These are phyloP conservation scores for Xenopus laevis DNA, from an alignment of 2,113 vertebrate species.

Conservation along the genomic window DNA sequence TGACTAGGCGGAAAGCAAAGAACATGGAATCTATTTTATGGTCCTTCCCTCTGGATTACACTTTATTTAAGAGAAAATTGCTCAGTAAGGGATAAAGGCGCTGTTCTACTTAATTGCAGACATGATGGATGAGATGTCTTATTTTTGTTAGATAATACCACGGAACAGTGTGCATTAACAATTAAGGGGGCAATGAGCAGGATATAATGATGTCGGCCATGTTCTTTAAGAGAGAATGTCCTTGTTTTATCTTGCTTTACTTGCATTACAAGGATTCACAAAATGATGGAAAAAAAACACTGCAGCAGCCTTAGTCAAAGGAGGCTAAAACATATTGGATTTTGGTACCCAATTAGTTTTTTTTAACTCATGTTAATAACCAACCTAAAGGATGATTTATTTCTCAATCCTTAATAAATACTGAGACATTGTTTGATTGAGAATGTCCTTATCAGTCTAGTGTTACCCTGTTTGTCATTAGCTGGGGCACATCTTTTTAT, in stretches of 20 bases:
- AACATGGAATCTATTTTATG: background rate
- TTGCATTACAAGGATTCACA: background rate
- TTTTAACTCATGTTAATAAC: too few species aligned
- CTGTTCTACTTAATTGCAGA: background rate
- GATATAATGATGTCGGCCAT: background rate
- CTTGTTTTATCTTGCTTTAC: background rate
- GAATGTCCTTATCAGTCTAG: too few species aligned
- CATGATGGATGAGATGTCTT: background rate
- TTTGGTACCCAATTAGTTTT: too few species aligned
- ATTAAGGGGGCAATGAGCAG: background rate
- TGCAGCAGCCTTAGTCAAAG: too few species aligned
- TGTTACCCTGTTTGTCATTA: too few species aligned
- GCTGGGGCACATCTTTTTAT: too few species aligned
- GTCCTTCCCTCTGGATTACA: background rate
- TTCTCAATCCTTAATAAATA: too few species aligned
- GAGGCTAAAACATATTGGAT: too few species aligned
- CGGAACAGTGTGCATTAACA: background rate
- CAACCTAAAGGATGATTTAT: too few species aligned
- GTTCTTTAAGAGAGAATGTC: background rate
- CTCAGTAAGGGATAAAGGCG: background rate
- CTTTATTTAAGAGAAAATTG: conserved; percentile 1
- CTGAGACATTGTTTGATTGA: too few species aligned
- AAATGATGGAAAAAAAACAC: background rate
- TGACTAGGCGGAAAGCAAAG: background rate
- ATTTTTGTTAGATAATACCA: background rate